A percentile compares a stretch with the other conserved stretches of the same genome.
These are phyloP conservation scores for Archivesica marissinica DNA, from an alignment of 1,140 invertebrate genomes.

Conservation along the genomic window DNA sequence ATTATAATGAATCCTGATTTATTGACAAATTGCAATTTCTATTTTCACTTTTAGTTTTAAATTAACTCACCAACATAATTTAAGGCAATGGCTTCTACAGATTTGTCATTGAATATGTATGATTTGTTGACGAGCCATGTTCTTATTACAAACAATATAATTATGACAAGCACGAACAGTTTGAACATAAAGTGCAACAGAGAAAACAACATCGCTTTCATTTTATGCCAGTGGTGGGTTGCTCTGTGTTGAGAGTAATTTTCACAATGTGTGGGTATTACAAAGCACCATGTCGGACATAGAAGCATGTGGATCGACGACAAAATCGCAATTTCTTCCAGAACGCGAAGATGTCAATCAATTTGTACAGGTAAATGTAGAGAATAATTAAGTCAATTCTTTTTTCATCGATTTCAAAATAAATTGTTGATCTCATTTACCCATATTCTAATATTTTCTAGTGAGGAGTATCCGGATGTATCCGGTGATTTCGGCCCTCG, in stretches of 20 bases:
- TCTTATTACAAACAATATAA: slow-evolving; percentile 13
- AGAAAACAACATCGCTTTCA: neutral
- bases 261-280: neutral
- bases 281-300: slow-evolving; percentile 15
- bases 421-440: neutral
- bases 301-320: slow-evolving; percentile 44
- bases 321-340: slow-evolving; percentile 37
- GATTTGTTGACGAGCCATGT: slow-evolving; percentile 27
- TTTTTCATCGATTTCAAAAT: too few species aligned
- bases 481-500: too few species aligned
- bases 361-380: slow-evolving; percentile 40
- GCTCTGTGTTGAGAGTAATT: neutral
- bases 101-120: slow-evolving; percentile 31
- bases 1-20: too few species aligned
- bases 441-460: neutral
- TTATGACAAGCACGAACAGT: neutral
- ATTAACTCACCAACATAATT: slow-evolving; percentile 1
- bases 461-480: neutral
- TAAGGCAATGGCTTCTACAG: neutral
- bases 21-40: too few species aligned
- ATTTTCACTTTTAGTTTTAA: slow-evolving; percentile 6
- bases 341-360: slow-evolving; percentile 56
- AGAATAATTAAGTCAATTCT: neutral
- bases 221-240: neutral
- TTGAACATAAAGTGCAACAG: neutral